phyloP scores from a whole-genome alignment of 2,888 invertebrate genomes.

The Microplitis deprimator region DNA sequence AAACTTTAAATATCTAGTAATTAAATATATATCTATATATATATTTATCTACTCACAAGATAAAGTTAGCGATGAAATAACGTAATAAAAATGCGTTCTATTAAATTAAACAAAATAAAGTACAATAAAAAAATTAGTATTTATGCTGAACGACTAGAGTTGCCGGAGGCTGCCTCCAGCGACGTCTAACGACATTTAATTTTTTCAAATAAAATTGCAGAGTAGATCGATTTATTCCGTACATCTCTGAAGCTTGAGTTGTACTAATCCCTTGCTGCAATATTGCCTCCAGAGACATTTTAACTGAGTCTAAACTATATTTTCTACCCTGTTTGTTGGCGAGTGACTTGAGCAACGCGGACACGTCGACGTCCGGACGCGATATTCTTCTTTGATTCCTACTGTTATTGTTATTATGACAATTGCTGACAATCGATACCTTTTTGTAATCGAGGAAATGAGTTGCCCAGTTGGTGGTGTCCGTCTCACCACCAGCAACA shows the following conservation, averaged over 20 bases:
- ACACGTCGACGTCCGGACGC: constrained; percentile 66
- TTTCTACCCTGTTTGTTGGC: constrained; percentile 70
- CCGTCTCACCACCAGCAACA: constrained; percentile 46
- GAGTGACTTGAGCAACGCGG: constrained; percentile 68
- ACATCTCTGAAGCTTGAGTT: constrained; percentile 72
- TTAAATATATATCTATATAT: background rate
- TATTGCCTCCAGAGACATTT: constrained; percentile 73
- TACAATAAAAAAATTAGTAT: constrained; percentile 48
- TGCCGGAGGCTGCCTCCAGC: constrained; percentile 62
- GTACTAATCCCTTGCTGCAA: constrained; percentile 73
- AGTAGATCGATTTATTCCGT: constrained; percentile 74
- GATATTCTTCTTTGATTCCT: constrained; percentile 51
- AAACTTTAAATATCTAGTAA: background rate
- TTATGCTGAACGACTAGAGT: constrained; percentile 57
- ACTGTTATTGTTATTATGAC: background rate
- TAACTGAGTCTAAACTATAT: constrained; percentile 72
- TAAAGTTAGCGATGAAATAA: too few species aligned
- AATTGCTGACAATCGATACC: constrained; percentile 53
- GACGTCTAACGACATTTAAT: constrained; percentile 72
- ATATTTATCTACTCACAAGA: too few species aligned
- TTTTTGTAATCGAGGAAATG: constrained; percentile 69
- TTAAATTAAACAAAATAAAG: too few species aligned
- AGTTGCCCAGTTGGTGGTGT: constrained; percentile 61
- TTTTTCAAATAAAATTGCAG: constrained; percentile 74
- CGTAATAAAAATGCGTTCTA: too few species aligned